A percentile compares a stretch with the other conserved stretches of the same genome.
Evolutionary conservation across 2,113 vertebrate genomes (phyloP).

Genomic region (Rousettus leschenaultii): DNA sequence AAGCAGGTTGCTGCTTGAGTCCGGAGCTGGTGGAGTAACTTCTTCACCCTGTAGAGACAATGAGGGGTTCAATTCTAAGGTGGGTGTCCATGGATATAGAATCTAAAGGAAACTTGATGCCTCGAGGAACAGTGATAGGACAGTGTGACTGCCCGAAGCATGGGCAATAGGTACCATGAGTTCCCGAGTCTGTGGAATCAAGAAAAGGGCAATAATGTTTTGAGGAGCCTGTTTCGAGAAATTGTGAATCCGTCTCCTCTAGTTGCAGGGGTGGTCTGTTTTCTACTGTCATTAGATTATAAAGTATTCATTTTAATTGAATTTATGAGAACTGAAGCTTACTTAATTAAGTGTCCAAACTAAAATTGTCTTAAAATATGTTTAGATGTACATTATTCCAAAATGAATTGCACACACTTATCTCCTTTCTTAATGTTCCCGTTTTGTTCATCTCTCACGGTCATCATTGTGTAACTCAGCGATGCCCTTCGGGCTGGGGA

Average conservation of each 20-base stretch:
- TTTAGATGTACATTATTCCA: neutral
- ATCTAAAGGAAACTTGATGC: no score
- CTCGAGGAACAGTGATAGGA: neutral
- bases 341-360: neutral
- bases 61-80: neutral
- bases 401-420: neutral
- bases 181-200: neutral
- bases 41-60: neutral
- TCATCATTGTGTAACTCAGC: neutral
- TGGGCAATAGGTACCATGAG: neutral
- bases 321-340: constrained; percentile 14
- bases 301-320: neutral
- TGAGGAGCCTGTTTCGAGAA: neutral
- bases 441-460: neutral
- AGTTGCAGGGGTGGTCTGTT: neutral
- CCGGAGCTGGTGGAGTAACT: neutral
- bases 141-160: neutral
- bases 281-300: neutral
- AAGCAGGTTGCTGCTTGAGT: neutral
- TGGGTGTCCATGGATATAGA: neutral
- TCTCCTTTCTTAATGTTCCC: neutral
- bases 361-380: neutral
- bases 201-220: neutral
- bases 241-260: neutral
- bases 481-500: neutral